A percentile compares a stretch with the other conserved stretches of the same genome.
Evolutionary conservation across 2,113 vertebrate species (phyloP).

Genomic region (Onychostoma macrolepis): DNA sequence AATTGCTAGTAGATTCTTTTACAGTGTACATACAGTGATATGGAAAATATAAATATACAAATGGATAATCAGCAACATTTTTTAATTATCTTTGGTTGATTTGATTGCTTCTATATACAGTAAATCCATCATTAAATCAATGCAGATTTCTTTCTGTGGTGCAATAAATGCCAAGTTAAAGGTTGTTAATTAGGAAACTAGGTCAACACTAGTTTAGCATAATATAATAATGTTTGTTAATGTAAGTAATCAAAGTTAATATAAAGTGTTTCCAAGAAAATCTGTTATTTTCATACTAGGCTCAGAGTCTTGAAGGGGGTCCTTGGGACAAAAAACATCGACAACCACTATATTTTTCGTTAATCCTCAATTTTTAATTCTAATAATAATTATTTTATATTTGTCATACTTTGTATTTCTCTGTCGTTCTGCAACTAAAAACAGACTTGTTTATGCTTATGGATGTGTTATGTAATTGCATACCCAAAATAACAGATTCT

Average conservation of each 20-base stretch:
- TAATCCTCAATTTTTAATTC: not conserved
- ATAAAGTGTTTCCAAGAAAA: not conserved
- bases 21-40: too few relatives aligned
- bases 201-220: not conserved
- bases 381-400: not conserved
- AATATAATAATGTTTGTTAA: slow-evolving; percentile 9
- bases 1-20: too few relatives aligned
- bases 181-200: not conserved
- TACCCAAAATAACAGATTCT: not conserved
- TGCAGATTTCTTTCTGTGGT: not conserved
- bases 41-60: not conserved
- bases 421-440: not conserved
- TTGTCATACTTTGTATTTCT: not conserved
- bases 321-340: not conserved
- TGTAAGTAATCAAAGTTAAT: not conserved
- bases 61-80: not conserved
- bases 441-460: not conserved
- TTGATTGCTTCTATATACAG: not conserved
- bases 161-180: not conserved
- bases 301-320: not conserved
- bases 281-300: not conserved
- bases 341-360: not conserved
- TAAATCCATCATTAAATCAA: not conserved
- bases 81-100: not conserved
- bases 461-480: slow-evolving; percentile 5